Evolutionary conservation across 2,888 invertebrate species (phyloP).

Genomic region (Thecocarcelia acutangulata): DNA sequence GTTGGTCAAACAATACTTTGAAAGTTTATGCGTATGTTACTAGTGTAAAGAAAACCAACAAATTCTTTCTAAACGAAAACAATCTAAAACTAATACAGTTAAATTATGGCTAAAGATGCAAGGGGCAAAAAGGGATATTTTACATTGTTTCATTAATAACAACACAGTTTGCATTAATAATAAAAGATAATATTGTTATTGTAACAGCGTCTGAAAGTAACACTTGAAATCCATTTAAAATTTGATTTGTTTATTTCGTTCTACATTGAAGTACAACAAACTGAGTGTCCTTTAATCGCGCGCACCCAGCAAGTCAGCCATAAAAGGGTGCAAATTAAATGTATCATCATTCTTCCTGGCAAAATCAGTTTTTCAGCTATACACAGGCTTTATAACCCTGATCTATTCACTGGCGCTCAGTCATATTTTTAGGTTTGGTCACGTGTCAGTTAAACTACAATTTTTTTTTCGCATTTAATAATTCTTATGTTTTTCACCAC

Average conservation of each 20-base stretch:
- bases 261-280: constrained; percentile 22
- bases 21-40: too few relatives aligned
- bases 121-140: constrained; percentile 25
- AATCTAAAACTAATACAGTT: constrained; percentile 26
- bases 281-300: not conserved
- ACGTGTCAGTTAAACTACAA: constrained; percentile 64
- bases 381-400: constrained; percentile 32
- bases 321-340: constrained; percentile 68
- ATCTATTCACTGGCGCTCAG: constrained; percentile 36
- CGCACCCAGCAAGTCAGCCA: constrained; percentile 4
- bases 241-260: constrained; percentile 68
- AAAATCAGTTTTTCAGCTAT: constrained; percentile 21
- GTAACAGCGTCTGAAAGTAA: constrained; percentile 59
- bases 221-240: constrained; percentile 70
- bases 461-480: constrained; percentile 47
- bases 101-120: constrained; percentile 32
- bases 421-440: constrained; percentile 55
- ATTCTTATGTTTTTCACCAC: constrained; percentile 49
- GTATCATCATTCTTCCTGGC: constrained; percentile 59
- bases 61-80: too few relatives aligned
- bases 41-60: too few relatives aligned
- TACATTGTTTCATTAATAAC: constrained; percentile 48
- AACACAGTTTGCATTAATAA: constrained; percentile 39
- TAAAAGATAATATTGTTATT: constrained; percentile 55
- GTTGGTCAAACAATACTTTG: too few relatives aligned